Conservation (phyloP, 2,113 vertebrate genomes). For the Scophthalmus maximus region DNA sequence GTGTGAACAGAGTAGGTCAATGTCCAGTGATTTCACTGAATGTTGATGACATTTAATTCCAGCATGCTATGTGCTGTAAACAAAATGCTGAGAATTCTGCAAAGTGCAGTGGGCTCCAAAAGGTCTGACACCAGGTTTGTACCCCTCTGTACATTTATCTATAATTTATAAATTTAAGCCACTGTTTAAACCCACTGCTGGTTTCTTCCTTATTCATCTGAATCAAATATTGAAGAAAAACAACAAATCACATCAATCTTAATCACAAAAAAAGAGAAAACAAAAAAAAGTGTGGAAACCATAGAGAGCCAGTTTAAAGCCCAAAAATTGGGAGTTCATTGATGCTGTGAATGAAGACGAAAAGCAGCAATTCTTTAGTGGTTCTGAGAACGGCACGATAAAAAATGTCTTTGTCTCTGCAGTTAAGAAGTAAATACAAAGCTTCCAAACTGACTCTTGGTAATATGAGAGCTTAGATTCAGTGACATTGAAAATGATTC, state of each 20-base stretch:
- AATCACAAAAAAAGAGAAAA: slow-evolving; percentile 17
- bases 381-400: slow-evolving; percentile 25
- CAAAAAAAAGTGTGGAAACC: slow-evolving; percentile 28
- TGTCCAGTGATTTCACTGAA: neutral
- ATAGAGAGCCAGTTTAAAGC: slow-evolving; percentile 49
- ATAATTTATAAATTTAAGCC: neutral
- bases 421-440: slow-evolving; percentile 47
- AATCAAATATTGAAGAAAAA: slow-evolving; percentile 13
- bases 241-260: neutral
- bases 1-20: neutral
- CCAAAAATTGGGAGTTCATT: slow-evolving; percentile 46
- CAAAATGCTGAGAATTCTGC: neutral
- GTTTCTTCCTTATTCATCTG: neutral
- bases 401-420: slow-evolving; percentile 39
- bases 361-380: slow-evolving; percentile 43
- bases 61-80: neutral
- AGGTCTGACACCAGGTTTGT: neutral
- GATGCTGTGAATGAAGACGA: slow-evolving; percentile 46
- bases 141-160: neutral
- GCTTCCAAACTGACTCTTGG: slow-evolving; percentile 13
- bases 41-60: neutral
- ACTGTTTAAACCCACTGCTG: neutral
- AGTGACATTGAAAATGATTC: slow-evolving; percentile 24
- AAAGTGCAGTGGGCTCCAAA: neutral
- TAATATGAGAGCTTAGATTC: slow-evolving; percentile 29